Evolutionary conservation across 2,888 invertebrate species (phyloP).

Genomic region (Cremastinae sp.): DNA sequence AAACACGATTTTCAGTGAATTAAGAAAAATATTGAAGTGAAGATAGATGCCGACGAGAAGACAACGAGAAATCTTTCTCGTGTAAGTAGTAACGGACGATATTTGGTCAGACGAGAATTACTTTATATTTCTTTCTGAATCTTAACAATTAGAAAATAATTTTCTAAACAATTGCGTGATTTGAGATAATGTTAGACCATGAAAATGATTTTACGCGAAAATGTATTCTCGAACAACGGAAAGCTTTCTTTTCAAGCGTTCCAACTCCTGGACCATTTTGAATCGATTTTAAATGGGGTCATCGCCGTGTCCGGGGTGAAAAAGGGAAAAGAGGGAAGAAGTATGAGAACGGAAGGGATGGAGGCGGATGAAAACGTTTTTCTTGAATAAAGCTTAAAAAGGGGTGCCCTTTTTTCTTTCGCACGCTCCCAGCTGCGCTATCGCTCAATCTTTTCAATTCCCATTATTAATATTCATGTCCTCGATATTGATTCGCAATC

Average conservation of each 20-base stretch:
- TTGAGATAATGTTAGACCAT: too few species aligned
- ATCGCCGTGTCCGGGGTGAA: conserved; percentile 69
- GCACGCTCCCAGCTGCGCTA: neutral
- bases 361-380: too few species aligned
- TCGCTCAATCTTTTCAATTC: conserved; percentile 25
- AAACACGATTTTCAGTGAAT: too few species aligned
- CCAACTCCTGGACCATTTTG: conserved; percentile 72
- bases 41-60: too few species aligned
- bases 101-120: conserved; percentile 57
- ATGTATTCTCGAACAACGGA: too few species aligned
- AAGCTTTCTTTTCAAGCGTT: conserved; percentile 40
- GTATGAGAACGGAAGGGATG: conserved; percentile 5
- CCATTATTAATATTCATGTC: conserved; percentile 19
- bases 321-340: neutral
- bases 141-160: too few species aligned
- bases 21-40: too few species aligned
- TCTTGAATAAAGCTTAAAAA: conserved; percentile 42
- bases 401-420: conserved; percentile 6
- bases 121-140: too few species aligned
- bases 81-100: conserved; percentile 63
- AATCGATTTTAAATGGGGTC: conserved; percentile 77
- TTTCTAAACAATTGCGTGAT: too few species aligned
- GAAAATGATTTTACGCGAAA: too few species aligned
- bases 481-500: conserved; percentile 11
- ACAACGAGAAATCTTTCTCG: too few species aligned